Conservation (phyloP, 2,888 invertebrate species). For the Aporophyla nigra region DNA sequence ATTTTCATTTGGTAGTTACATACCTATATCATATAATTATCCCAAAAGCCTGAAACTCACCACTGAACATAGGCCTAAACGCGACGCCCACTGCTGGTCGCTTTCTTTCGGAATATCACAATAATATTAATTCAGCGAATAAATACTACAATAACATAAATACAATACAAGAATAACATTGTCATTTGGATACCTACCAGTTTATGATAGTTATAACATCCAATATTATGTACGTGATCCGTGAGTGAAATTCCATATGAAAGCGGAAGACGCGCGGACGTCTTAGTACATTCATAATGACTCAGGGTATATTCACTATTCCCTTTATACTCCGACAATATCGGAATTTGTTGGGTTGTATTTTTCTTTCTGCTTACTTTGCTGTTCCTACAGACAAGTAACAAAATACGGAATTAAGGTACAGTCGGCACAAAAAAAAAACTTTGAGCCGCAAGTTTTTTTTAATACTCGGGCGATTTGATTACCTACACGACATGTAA, state of each 20-base stretch:
- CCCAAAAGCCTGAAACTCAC: neutral
- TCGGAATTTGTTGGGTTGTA: conserved; percentile 22
- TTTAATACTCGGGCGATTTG: neutral
- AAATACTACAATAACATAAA: conserved; percentile 41
- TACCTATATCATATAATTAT: neutral
- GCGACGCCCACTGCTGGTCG: neutral
- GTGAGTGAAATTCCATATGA: conserved; percentile 61
- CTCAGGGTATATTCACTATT: conserved; percentile 60
- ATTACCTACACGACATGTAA: too few relatives aligned
- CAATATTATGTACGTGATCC: conserved; percentile 67
- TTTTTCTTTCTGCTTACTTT: conserved; percentile 30
- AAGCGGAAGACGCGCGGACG: conserved; percentile 60
- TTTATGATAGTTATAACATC: conserved; percentile 44
- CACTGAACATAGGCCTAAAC: neutral
- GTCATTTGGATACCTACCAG: conserved; percentile 31
- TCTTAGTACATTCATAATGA: conserved; percentile 64
- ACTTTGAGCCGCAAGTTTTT: neutral
- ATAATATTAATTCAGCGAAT: conserved; percentile 20
- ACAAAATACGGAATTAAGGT: conserved; percentile 9
- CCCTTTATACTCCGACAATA: conserved; percentile 63
- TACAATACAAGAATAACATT: conserved; percentile 33
- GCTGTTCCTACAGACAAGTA: neutral
- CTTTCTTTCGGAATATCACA: conserved; percentile 5
- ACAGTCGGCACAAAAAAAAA: neutral
- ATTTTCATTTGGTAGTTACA: neutral